These are phyloP conservation scores for Vicugna pacos DNA, from an alignment of 2,113 vertebrate species.

Conservation along the genomic window DNA sequence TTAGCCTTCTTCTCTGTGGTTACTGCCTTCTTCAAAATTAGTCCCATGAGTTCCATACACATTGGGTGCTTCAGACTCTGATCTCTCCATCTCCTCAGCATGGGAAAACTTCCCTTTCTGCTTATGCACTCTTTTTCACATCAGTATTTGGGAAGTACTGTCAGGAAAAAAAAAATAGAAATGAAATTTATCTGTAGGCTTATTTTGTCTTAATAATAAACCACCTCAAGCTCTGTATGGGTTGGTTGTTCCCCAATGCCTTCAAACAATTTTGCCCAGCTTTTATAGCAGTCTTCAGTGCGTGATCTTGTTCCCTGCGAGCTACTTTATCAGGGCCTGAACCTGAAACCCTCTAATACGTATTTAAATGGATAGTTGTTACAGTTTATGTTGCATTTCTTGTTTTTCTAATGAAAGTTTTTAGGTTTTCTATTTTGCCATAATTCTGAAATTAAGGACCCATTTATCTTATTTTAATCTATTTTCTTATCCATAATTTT, in stretches of 20 bases:
- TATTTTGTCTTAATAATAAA: background rate
- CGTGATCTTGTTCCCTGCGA: background rate
- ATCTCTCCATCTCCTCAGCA: background rate
- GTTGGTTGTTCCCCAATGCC: background rate
- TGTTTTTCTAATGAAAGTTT: slow-evolving; percentile 34
- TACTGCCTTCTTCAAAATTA: background rate
- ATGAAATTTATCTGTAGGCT: background rate
- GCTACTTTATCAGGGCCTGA: background rate
- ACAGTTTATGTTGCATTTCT: background rate
- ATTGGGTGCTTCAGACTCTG: accelerated
- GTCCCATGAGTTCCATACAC: accelerated
- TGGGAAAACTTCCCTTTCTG: background rate
- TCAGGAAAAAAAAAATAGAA: background rate
- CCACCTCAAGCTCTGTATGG: background rate
- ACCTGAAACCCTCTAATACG: background rate
- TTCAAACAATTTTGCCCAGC: background rate
- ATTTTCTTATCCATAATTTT: slow-evolving; percentile 29
- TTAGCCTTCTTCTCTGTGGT: background rate
- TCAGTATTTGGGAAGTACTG: background rate
- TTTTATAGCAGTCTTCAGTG: background rate
- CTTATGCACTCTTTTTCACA: background rate
- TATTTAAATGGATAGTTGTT: background rate
- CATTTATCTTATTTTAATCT: slow-evolving; percentile 55
- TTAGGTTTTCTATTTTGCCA: slow-evolving; percentile 22
- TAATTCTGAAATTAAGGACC: slow-evolving; percentile 52